A percentile compares a stretch with the other conserved stretches of the same genome.
These are phyloP conservation scores for Phodopus roborovskii DNA, from an alignment of 2,113 vertebrate genomes.

Conservation along the genomic window DNA sequence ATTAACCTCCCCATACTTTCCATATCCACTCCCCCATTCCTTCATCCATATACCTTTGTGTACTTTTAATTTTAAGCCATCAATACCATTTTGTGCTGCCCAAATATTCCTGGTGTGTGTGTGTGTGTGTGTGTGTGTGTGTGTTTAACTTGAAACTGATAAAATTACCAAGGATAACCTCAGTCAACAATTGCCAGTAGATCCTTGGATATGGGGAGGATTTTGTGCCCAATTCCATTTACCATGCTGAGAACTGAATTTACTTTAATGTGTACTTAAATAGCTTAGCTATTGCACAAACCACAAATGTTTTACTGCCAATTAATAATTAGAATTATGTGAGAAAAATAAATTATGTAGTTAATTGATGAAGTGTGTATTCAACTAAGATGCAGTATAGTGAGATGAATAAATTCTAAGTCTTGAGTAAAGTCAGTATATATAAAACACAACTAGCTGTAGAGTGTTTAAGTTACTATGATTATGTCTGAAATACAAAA, in stretches of 20 bases:
- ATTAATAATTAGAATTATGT: not conserved
- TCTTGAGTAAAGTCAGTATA: not conserved
- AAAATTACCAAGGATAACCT: not conserved
- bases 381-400: not conserved
- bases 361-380: not conserved
- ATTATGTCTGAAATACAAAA: slow-evolving; percentile 6
- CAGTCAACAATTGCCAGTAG: not conserved
- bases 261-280: not conserved
- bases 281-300: not conserved
- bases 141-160: not conserved
- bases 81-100: not conserved
- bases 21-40: too few species aligned
- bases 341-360: not conserved
- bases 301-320: not conserved
- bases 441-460: not conserved
- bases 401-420: not conserved
- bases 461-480: not conserved
- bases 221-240: not conserved
- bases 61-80: too few species aligned
- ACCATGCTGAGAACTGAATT: not conserved
- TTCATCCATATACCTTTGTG: too few species aligned
- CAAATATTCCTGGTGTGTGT: not conserved
- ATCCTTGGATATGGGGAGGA: not conserved
- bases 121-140: not conserved
- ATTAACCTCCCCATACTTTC: too few species aligned